These are phyloP conservation scores for Galago senegalensis DNA, from an alignment of 2,797 vertebrate genomes.

Conservation along the genomic window DNA sequence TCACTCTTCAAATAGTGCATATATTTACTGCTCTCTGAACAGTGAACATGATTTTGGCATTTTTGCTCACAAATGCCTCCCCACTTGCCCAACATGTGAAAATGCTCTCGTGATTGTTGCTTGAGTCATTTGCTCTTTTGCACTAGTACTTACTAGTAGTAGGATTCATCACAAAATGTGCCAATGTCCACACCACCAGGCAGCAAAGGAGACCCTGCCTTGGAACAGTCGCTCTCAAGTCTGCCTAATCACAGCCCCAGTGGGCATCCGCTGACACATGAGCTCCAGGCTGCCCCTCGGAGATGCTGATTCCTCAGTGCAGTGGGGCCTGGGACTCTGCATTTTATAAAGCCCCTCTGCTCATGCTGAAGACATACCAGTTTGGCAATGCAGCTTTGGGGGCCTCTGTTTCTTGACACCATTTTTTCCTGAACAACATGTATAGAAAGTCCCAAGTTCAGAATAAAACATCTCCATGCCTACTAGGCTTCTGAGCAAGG, in stretches of 20 bases:
- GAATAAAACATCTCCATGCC: not conserved
- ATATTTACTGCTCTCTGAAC: not conserved
- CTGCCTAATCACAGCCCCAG: not conserved
- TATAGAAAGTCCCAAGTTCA: not conserved
- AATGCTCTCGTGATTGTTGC: not conserved
- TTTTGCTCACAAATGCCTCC: conserved; percentile 22
- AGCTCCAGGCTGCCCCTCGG: not conserved
- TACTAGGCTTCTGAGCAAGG: not conserved
- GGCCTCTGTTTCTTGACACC: not conserved
- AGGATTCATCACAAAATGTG: not conserved
- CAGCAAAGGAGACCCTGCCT: not conserved
- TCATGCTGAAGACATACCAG: not conserved
- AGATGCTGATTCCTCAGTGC: not conserved
- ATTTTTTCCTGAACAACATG: not conserved
- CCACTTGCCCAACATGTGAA: not conserved
- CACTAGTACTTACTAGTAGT: not conserved
- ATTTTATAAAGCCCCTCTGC: not conserved
- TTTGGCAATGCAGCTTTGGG: not conserved
- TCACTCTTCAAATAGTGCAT: not conserved
- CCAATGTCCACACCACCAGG: not conserved
- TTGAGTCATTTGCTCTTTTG: not conserved
- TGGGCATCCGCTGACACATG: not conserved
- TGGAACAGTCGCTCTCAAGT: not conserved
- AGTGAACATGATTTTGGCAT: not conserved
- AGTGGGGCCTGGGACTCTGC: not conserved